These are phyloP conservation scores for Microplitis manilae DNA, from an alignment of 2,888 invertebrate species.

Conservation along the genomic window DNA sequence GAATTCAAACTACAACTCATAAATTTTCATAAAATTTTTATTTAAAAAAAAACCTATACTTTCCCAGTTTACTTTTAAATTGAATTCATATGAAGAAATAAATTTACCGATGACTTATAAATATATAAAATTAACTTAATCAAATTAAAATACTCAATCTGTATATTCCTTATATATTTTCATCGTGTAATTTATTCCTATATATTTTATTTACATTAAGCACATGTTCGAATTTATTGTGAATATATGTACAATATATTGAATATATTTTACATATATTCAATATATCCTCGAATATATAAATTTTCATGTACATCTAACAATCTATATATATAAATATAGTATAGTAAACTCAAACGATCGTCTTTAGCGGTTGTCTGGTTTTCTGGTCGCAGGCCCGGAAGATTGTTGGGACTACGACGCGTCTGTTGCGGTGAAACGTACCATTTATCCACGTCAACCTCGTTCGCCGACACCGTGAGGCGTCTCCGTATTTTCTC, in stretches of 20 bases:
- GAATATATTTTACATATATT: neutral
- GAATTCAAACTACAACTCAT: too few relatives aligned
- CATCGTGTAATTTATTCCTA: neutral
- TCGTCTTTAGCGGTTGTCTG: constrained; percentile 34
- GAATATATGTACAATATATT: neutral
- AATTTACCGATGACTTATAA: too few relatives aligned
- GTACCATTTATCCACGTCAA: constrained; percentile 69
- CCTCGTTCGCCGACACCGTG: constrained; percentile 65
- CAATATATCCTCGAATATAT: neutral
- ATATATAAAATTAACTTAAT: neutral
- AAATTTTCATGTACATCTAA: neutral
- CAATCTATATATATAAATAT: constrained; percentile 20
- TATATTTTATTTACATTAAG: neutral
- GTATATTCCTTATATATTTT: neutral
- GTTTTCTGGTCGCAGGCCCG: constrained; percentile 51
- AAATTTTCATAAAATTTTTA: too few relatives aligned
- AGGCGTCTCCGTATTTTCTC: constrained; percentile 53
- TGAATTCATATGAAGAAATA: too few relatives aligned
- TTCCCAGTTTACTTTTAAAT: too few relatives aligned
- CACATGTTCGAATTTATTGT: neutral
- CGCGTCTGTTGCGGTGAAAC: constrained; percentile 65
- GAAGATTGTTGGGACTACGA: constrained; percentile 56
- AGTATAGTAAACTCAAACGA: constrained; percentile 30
- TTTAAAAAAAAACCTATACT: too few relatives aligned
- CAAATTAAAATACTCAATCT: neutral